A percentile compares a stretch with the other conserved stretches of the same genome.
Conservation (phyloP, 1,140 invertebrate genomes). For the Trachelipus rathkii region DNA sequence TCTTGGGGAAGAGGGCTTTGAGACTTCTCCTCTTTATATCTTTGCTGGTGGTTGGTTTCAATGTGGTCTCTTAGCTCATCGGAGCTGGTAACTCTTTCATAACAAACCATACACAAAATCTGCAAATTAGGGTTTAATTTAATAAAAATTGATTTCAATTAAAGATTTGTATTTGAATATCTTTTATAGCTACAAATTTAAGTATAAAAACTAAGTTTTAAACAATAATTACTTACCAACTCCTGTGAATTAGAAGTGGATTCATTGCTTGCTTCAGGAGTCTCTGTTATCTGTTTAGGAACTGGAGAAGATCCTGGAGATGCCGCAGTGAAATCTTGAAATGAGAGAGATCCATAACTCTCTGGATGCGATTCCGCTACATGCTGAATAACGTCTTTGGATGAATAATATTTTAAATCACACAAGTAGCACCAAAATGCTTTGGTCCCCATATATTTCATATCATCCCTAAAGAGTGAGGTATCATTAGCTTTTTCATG, state of each 20-base stretch:
- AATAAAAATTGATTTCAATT: neutral
- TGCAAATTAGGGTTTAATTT: constrained; percentile 49
- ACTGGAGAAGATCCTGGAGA: neutral
- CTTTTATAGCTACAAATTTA: too few species aligned
- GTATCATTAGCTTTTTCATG: constrained; percentile 53
- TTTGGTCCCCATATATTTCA: constrained; percentile 48
- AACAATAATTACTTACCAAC: too few species aligned
- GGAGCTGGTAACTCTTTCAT: constrained; percentile 87
- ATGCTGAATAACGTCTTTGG: constrained; percentile 74
- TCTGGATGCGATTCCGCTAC: constrained; percentile 64
- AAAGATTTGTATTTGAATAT: neutral
- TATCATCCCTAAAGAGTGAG: constrained; percentile 46
- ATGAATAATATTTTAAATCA: constrained; percentile 73
- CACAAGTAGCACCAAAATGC: constrained; percentile 91
- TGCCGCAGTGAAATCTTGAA: neutral
- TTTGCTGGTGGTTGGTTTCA: constrained; percentile 59
- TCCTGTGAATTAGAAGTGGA: too few species aligned
- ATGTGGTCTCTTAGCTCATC: constrained; percentile 88
- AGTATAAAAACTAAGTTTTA: too few species aligned
- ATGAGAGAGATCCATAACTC: constrained; percentile 52
- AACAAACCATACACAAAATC: constrained; percentile 86
- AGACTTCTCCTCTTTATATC: neutral
- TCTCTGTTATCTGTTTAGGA: too few species aligned
- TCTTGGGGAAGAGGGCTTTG: constrained; percentile 26
- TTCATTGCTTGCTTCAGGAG: too few species aligned